phyloP scores from a whole-genome alignment of 2,113 vertebrate genomes.

The Sander lucioperca region DNA sequence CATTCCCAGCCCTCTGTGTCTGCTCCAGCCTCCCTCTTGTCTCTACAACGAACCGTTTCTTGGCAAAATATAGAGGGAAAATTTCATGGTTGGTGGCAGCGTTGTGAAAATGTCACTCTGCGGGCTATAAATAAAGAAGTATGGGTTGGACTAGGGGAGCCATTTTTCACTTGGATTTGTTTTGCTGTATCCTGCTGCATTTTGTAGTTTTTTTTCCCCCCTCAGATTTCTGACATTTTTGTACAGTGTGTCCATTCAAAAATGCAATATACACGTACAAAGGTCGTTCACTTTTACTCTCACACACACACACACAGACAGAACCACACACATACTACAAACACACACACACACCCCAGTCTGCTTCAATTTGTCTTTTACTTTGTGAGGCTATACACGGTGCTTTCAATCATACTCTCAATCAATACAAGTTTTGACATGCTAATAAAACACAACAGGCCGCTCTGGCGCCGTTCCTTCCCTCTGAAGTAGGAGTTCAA shows the following conservation, averaged over 20 bases:
- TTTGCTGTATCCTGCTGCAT: constrained; percentile 28
- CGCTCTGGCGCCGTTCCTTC: constrained; percentile 49
- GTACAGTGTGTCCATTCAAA: background rate
- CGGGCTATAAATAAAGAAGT: constrained; percentile 62
- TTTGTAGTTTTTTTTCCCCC: background rate
- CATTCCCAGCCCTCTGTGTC: background rate
- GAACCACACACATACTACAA: background rate
- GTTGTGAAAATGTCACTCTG: constrained; percentile 64
- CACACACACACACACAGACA: constrained; percentile 4
- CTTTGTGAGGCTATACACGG: constrained; percentile 30
- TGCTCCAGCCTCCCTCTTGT: constrained; percentile 8
- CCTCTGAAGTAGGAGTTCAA: constrained; percentile 63
- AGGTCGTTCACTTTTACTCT: constrained; percentile 25
- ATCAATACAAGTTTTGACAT: constrained; percentile 74
- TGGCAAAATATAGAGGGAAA: constrained; percentile 53
- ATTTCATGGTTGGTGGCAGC: constrained; percentile 57
- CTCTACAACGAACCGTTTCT: constrained; percentile 43
- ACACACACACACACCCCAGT: constrained; percentile 7
- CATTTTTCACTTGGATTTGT: constrained; percentile 51
- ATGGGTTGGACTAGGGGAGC: constrained; percentile 34
- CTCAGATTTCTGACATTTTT: background rate
- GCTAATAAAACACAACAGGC: constrained; percentile 66
- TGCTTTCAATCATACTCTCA: constrained; percentile 59
- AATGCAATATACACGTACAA: background rate
- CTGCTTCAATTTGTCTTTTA: constrained; percentile 45